These are phyloP conservation scores for Hyposmocoma kahamanoa DNA, from an alignment of 1,140 invertebrate species.

Conservation along the genomic window DNA sequence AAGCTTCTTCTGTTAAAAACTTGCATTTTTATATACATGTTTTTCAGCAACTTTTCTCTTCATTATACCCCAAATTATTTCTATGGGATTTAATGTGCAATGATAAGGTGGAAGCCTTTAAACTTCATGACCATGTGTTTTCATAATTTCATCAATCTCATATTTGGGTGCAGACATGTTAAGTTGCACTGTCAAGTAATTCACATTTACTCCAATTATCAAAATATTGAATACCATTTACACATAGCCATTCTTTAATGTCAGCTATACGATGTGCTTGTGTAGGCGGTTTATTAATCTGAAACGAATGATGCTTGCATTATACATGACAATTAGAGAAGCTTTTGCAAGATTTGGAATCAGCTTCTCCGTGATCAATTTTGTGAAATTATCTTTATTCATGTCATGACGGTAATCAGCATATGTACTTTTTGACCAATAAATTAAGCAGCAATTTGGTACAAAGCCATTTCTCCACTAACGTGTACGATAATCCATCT, in stretches of 20 bases:
- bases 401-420: conserved; percentile 4
- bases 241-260: background rate
- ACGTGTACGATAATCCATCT: no score
- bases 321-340: conserved; percentile 13
- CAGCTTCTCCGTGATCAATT: conserved; percentile 15
- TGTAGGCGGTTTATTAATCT: conserved; percentile 13
- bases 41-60: conserved; percentile 4
- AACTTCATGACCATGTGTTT: conserved; percentile 9
- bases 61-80: conserved; percentile 12
- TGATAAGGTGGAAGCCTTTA: conserved; percentile 20
- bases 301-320: conserved; percentile 9
- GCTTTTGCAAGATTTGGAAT: conserved; percentile 13
- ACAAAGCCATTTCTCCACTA: no score
- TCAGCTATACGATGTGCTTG: background rate
- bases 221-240: conserved; percentile 8
- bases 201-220: background rate
- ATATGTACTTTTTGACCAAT: background rate
- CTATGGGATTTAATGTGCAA: conserved; percentile 19
- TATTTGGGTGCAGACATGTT: background rate
- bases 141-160: conserved; percentile 5
- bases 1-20: no score
- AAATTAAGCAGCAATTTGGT: no score
- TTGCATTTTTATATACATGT: no score
- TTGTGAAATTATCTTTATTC: conserved; percentile 11
- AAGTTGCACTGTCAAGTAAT: background rate